A percentile compares a stretch with the other conserved stretches of the same genome.
Conservation (phyloP, 2,113 vertebrate species). For the Chrysemys picta region DNA sequence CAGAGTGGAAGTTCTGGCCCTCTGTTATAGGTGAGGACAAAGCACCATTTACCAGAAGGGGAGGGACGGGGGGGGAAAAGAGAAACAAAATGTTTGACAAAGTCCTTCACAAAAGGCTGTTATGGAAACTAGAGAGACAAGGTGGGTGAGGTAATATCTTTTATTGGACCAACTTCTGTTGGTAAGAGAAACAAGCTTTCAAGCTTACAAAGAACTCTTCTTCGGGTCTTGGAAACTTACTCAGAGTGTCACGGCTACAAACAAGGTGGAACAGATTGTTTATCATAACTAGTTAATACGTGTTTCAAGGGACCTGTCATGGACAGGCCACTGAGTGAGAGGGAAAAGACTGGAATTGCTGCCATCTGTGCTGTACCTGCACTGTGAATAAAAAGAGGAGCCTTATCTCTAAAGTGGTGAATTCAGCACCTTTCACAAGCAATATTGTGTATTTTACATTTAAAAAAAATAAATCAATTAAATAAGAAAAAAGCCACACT, state of each 20-base stretch:
- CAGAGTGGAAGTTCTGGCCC: neutral
- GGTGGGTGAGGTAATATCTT: neutral
- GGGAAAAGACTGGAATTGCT: neutral
- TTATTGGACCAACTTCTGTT: neutral
- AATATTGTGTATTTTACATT: neutral
- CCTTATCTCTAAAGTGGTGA: neutral
- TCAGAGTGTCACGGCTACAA: neutral
- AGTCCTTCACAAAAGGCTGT: neutral
- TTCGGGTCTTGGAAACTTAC: neutral
- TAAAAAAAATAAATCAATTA: neutral
- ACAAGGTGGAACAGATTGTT: neutral
- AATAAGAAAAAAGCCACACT: neutral
- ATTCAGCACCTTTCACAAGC: constrained; percentile 4
- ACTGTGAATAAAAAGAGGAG: neutral
- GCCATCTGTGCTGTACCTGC: neutral
- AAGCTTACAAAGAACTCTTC: neutral
- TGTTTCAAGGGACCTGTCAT: neutral
- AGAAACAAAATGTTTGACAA: neutral
- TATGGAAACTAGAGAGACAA: neutral
- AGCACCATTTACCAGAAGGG: neutral
- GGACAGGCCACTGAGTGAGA: neutral
- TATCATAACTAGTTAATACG: neutral
- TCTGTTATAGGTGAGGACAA: neutral
- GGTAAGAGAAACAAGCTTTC: neutral
- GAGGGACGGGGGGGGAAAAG: too few relatives aligned